Evolutionary conservation across 1,140 invertebrate genomes (phyloP), one percentile per base, ranked within the genome.

Genomic region (Drosophila teissieri): DNA sequence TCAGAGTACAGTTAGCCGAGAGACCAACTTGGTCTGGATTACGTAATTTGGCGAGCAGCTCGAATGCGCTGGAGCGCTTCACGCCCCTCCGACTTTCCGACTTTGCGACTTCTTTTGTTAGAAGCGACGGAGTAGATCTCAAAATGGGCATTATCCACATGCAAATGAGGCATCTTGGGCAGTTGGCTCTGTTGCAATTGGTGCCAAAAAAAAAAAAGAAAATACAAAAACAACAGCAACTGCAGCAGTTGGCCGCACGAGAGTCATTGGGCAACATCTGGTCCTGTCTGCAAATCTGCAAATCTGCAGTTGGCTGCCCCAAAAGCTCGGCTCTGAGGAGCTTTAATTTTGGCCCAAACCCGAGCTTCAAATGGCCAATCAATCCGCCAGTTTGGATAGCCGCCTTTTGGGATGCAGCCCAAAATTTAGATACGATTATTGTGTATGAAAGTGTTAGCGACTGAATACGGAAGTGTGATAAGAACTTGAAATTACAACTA

Each of bases 61-160:
- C 81, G 58, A 80, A 67, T 65, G 73, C 73, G 83, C 84, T 89
- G 56, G 77, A 89, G 80, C 84, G 83, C 70, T 82, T 79, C 73
- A 70, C 60, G 54, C 60, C 60, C 60, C 53, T 73, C 52, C 40
- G 34, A 53, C 45, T 61, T 34, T 34, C 24, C 40, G 34, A 53
- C 45, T 61, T 34, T 34, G 19, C 40, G 57, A 19, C 24, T 76
- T 68, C 70, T 55, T 73, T 73, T 79, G 68, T 73, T 79, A 73
- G 76, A 79, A 79, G 61, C 54, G 44, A 61, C 36, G 61, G 62
- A 57, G 51, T 27, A 39, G 60, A 57, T 68, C 58, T 65, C 55
- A 44, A 77, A 82, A 82, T 75, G 79, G 77, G 56, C 54, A 68
- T 67, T 48, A 68, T 64, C 73, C 73, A 67, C 62, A 77, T 77